Conservation (phyloP, 2,888 invertebrate species). For the Clitarchus hookeri region DNA sequence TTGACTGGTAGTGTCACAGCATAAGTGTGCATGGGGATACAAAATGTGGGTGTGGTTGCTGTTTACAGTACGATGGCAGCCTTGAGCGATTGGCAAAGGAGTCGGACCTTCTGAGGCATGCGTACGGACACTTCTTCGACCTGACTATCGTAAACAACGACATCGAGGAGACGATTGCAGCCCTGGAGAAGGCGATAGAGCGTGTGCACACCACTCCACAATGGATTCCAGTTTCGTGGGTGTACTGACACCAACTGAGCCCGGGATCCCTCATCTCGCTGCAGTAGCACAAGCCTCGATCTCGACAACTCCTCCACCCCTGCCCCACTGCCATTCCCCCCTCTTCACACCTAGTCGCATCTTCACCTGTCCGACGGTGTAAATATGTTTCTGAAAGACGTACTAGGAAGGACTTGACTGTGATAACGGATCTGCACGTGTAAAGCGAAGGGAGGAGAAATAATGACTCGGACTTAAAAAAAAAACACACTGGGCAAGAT, state of each 20-base stretch:
- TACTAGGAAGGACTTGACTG: neutral
- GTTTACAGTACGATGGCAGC: conserved; percentile 92
- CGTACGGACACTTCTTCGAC: conserved; percentile 99
- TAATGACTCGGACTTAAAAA: neutral
- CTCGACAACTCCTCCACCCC: too few relatives aligned
- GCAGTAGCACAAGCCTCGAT: conserved; percentile 31
- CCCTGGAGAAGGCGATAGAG: conserved; percentile 88
- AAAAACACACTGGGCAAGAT: neutral
- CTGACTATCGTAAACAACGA: conserved; percentile 98
- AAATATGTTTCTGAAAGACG: neutral
- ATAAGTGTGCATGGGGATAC: too few relatives aligned
- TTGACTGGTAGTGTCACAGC: too few relatives aligned
- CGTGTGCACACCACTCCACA: conserved; percentile 89
- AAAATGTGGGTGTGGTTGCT: too few relatives aligned
- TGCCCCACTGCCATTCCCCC: neutral
- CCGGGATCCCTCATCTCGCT: conserved; percentile 39
- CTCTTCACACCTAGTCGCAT: neutral
- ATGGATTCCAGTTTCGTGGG: conserved; percentile 98
- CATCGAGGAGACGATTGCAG: conserved; percentile 96
- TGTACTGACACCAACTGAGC: conserved; percentile 71
- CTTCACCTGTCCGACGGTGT: neutral
- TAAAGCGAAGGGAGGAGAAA: neutral
- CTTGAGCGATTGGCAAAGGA: conserved; percentile 94
- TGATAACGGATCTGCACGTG: neutral
- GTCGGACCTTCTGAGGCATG: conserved; percentile 93